These are phyloP conservation scores for Rhombomys opimus DNA, from an alignment of 2,113 vertebrate species.

Conservation along the genomic window DNA sequence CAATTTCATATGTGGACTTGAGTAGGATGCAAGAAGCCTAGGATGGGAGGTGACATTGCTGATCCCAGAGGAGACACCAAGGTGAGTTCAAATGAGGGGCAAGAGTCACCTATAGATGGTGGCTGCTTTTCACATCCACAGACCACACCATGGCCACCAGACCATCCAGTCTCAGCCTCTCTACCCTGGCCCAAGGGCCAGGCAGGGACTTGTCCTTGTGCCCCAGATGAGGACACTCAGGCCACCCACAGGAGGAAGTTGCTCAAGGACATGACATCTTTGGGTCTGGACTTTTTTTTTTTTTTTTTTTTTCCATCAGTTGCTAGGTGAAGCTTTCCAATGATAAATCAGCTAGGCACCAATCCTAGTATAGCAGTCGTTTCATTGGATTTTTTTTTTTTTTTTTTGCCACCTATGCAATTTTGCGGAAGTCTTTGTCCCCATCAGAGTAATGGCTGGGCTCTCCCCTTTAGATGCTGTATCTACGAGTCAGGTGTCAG, in stretches of 20 bases:
- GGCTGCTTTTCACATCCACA: neutral
- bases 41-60: too few relatives aligned
- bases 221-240: neutral
- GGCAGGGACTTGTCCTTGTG: neutral
- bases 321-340: too few relatives aligned
- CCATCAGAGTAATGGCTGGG: accelerated
- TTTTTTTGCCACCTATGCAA: neutral
- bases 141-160: neutral
- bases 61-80: neutral
- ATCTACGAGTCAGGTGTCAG: neutral
- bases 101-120: neutral
- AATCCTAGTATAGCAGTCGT: too few relatives aligned
- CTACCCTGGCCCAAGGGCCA: neutral
- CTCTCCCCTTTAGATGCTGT: too few relatives aligned
- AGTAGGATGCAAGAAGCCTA: too few relatives aligned
- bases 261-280: neutral
- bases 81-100: neutral
- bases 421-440: neutral
- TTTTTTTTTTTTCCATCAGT: neutral
- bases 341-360: too few relatives aligned
- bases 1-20: neutral
- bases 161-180: neutral
- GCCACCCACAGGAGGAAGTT: neutral
- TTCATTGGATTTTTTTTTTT: too few relatives aligned
- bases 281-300: neutral